Evolutionary conservation across 2,888 invertebrate species (phyloP).

Genomic region (Amphipoea lucens): DNA sequence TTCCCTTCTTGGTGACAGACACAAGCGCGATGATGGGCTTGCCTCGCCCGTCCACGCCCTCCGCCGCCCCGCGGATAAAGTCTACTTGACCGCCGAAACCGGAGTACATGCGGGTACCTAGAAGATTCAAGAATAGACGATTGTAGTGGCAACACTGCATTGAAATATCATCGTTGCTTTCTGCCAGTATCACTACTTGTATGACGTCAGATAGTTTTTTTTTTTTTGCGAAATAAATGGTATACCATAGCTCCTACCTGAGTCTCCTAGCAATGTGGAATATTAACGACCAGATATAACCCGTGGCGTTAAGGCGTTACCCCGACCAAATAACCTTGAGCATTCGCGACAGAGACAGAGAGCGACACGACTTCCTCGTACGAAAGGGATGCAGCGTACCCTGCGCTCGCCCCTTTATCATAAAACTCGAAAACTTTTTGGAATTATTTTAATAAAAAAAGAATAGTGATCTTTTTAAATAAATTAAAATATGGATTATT

Average conservation of each 20-base stretch:
- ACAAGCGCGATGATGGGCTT: conserved; percentile 98
- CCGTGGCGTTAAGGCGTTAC: neutral
- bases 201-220: neutral
- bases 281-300: neutral
- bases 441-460: no score
- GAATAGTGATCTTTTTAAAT: no score
- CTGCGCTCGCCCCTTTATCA: no score
- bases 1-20: conserved; percentile 94
- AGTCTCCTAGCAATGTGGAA: neutral
- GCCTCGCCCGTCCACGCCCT: conserved; percentile 95
- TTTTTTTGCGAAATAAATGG: neutral
- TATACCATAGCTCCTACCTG: neutral
- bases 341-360: no score
- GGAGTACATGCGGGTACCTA: conserved; percentile 92
- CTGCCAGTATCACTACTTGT: neutral
- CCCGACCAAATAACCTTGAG: no score
- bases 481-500: no score
- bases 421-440: no score
- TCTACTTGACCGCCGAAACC: conserved; percentile 98
- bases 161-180: neutral
- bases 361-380: no score
- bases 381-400: no score
- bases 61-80: conserved; percentile 97
- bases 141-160: neutral
- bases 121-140: neutral